A percentile compares a stretch with the other conserved stretches of the same genome.
Conservation (phyloP, 2,797 vertebrate genomes). For the Aselliscus stoliczkanus region DNA sequence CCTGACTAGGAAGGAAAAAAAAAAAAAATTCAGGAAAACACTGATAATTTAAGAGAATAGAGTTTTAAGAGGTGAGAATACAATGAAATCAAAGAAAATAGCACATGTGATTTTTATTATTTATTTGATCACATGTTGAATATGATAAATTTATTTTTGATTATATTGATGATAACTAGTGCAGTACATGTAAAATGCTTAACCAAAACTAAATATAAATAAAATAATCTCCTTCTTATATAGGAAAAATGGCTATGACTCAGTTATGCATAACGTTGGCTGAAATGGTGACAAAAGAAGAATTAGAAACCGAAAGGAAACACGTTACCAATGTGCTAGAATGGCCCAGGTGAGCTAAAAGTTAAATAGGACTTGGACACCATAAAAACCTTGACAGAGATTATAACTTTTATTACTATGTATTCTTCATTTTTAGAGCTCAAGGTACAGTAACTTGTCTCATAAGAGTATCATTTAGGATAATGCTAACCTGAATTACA, state of each 20-base stretch:
- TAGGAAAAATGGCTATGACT: not conserved
- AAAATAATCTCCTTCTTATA: not conserved
- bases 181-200: not conserved
- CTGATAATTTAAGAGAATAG: not conserved
- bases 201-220: not conserved
- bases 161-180: not conserved
- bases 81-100: not conserved
- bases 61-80: not conserved
- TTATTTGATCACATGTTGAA: not conserved
- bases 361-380: not conserved
- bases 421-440: not conserved
- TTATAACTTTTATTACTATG: not conserved
- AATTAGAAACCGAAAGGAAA: not conserved
- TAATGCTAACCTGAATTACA: not conserved
- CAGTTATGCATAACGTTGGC: not conserved
- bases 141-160: not conserved
- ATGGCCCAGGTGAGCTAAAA: not conserved
- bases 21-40: not conserved
- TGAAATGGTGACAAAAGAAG: not conserved
- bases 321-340: not conserved
- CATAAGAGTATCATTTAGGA: not conserved
- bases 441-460: slow-evolving; percentile 12
- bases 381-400: not conserved
- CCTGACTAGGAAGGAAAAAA: not conserved
- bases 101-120: not conserved